phyloP scores from a whole-genome alignment of 2,113 vertebrate species.

The Osmerus eperlanus region DNA sequence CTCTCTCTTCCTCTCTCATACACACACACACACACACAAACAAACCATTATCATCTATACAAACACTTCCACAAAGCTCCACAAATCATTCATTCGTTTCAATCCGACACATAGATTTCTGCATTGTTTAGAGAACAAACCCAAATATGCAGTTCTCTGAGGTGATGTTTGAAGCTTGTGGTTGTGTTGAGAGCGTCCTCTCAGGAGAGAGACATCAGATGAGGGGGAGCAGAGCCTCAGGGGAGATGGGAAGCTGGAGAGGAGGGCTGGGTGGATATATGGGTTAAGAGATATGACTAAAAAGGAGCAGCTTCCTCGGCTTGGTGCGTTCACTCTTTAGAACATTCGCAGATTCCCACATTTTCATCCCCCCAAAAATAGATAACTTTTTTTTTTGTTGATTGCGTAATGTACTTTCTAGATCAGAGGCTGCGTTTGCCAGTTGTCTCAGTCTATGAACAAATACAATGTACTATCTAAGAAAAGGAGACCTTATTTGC shows the following conservation, averaged over 20 bases:
- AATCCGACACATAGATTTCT: not conserved
- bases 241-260: conserved; percentile 22
- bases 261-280: conserved; percentile 8
- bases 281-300: conserved; percentile 8
- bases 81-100: not conserved
- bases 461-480: no score
- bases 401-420: not conserved
- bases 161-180: conserved; percentile 36
- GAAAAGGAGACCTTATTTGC: no score
- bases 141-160: not conserved
- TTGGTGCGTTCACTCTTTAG: conserved; percentile 20
- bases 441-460: no score
- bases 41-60: not conserved
- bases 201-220: conserved; percentile 19
- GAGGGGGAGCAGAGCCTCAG: conserved; percentile 37
- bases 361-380: no score
- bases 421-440: not conserved
- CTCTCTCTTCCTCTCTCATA: no score
- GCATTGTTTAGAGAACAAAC: not conserved
- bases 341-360: conserved; percentile 25
- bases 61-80: not conserved
- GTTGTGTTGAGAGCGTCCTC: conserved; percentile 52
- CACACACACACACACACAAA: no score
- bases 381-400: not conserved
- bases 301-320: conserved; percentile 11